These are phyloP conservation scores for Sparus aurata DNA, from an alignment of 2,797 vertebrate species.

Conservation along the genomic window DNA sequence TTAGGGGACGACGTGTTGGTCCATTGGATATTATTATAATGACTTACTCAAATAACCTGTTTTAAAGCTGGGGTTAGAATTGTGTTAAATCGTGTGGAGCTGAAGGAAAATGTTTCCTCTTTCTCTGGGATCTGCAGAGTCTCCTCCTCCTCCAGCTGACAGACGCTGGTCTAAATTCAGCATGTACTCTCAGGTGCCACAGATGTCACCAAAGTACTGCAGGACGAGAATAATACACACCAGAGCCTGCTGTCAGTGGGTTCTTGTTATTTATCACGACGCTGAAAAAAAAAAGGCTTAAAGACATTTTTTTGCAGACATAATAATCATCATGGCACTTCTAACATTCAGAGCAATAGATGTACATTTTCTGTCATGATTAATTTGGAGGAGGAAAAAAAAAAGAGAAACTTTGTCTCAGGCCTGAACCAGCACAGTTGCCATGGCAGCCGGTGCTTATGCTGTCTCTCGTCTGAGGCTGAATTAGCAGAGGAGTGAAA, in stretches of 20 bases:
- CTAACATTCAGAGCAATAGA: conserved; percentile 24
- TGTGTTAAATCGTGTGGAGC: background rate
- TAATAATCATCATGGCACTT: background rate
- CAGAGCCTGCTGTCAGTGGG: conserved; percentile 3
- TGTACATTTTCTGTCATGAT: conserved; percentile 39
- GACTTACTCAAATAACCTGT: background rate
- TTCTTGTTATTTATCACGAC: background rate
- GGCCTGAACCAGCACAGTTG: conserved; percentile 43
- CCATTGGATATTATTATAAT: conserved; percentile 14
- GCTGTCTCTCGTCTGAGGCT: conserved; percentile 47
- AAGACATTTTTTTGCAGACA: background rate
- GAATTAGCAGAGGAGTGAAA: conserved; percentile 54
- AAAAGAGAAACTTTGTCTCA: conserved; percentile 41
- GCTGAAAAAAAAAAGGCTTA: background rate
- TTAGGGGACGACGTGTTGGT: conserved; percentile 16
- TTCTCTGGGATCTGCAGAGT: conserved; percentile 14
- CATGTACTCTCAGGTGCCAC: conserved; percentile 8
- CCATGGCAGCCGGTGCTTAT: conserved; percentile 59
- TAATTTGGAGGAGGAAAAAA: conserved; percentile 26
- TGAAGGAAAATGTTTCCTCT: conserved; percentile 25
- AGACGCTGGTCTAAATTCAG: conserved; percentile 28
- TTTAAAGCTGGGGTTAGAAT: background rate
- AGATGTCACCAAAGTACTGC: conserved; percentile 32
- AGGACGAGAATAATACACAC: conserved; percentile 16
- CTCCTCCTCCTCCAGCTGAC: conserved; percentile 19